Base-by-base conservation (phyloP, 2,797 vertebrate species). In the Mormyrus proboscirostris region DNA sequence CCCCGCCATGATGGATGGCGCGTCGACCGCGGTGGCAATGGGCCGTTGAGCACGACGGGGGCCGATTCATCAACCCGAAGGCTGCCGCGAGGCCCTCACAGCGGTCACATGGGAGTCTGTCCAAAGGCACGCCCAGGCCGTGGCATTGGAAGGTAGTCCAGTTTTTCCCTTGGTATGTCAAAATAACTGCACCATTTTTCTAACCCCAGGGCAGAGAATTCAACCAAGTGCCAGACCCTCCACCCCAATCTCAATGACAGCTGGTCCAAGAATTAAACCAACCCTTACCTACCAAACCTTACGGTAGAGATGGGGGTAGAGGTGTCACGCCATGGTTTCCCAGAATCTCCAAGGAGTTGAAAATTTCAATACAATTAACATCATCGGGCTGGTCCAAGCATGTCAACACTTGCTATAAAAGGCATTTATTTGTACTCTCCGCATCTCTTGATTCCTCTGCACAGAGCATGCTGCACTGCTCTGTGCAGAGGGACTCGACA, bases 311-410 rank as follows among this genome's bases (percentile, higher is more conserved):
- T 19, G 19, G 73, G 69, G 19, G 22, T 9, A 38, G 51, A 83
- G 33, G 69, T 55, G 38, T 59, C 53, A 55, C 19, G 19, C 19
- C 2, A 1, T n/a, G 50, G 62, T 19, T 29, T n/a, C 88, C 22
- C 38, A 82, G 79, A 89, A 55, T 33, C 7, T 10, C 89, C 86
- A 69, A 53, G 90, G 7, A 55, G 10, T 41, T 33, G 49, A 76
- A 88, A 57, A 38, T 4, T 53, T 62, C 89, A 82, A 90, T 90
- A 55, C 38, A 38, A 82, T 86, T 83, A 89, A 89, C 55, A 50
- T 85, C 76, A 73, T 91, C 88, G 29, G 14, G 85, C 47, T 44
- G 9, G 51, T 83, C 79, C 10, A 16, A 38, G 51, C 19, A 47
- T 47, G 33, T 44, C 16, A 89, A 53, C 4, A 62, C 55, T 53